Conservation (phyloP, 1,140 invertebrate species). For the Pseudomyrmex pallidus region DNA sequence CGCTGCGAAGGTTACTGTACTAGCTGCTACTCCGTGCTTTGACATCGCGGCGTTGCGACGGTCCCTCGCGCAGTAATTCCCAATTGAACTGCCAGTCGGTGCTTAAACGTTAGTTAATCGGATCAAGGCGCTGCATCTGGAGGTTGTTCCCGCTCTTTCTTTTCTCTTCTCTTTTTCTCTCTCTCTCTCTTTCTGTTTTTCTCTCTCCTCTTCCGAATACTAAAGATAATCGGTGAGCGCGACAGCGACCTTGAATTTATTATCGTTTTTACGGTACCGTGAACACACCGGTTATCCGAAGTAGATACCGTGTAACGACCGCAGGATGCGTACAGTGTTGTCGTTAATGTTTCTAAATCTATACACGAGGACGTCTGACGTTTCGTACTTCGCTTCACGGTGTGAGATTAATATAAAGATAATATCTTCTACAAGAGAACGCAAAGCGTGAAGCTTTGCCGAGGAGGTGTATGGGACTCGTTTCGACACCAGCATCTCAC, state of each 20-base stretch:
- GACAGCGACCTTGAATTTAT: slow-evolving; percentile 32
- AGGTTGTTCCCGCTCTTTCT: not conserved
- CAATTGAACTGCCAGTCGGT: slow-evolving; percentile 30
- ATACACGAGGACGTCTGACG: no score
- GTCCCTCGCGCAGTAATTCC: slow-evolving; percentile 16
- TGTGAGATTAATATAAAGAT: slow-evolving; percentile 36
- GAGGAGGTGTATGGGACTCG: not conserved
- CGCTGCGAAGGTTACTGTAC: slow-evolving; percentile 43
- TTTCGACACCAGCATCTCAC: slow-evolving; percentile 47
- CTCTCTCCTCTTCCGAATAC: not conserved
- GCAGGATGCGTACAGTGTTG: not conserved
- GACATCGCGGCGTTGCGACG: not conserved
- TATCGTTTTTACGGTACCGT: slow-evolving; percentile 21
- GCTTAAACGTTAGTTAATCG: slow-evolving; percentile 58
- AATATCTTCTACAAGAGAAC: slow-evolving; percentile 23
- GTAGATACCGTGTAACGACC: not conserved
- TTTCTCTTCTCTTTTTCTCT: not conserved
- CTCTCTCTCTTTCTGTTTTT: no score
- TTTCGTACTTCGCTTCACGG: not conserved
- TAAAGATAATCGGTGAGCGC: not conserved
- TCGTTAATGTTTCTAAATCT: not conserved
- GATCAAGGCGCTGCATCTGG: slow-evolving; percentile 52
- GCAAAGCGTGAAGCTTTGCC: not conserved
- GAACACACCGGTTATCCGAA: not conserved
- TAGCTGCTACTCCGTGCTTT: not conserved